Evolutionary conservation across 2,113 vertebrate genomes (phyloP).

Genomic region (Alligator sinensis): DNA sequence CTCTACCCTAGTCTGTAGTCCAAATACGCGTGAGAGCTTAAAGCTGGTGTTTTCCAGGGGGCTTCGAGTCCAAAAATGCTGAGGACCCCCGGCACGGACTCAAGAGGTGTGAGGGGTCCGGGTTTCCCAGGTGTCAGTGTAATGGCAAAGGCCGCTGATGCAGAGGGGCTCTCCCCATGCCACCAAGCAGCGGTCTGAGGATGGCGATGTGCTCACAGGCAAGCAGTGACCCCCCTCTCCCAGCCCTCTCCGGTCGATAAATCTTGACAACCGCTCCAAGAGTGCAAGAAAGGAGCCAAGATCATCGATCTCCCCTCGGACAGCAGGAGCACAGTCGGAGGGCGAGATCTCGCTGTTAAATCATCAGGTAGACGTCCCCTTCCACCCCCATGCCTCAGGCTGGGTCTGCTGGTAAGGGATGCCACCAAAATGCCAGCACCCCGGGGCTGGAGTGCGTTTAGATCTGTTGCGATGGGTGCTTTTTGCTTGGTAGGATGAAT

Average conservation of each 20-base stretch:
- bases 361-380: not conserved
- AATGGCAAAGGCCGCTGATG: too few species aligned
- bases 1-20: too few species aligned
- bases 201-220: too few species aligned
- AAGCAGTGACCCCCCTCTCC: not conserved
- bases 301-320: not conserved
- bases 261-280: rapidly evolving
- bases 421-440: not conserved
- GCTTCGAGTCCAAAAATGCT: not conserved
- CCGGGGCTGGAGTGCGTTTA: not conserved
- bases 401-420: not conserved
- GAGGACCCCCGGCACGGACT: rapidly evolving
- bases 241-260: not conserved
- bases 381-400: not conserved
- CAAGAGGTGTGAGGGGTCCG: too few species aligned
- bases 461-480: not conserved
- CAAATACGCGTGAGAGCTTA: too few species aligned
- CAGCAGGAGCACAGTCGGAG: not conserved
- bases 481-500: not conserved
- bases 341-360: not conserved
- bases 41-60: too few species aligned
- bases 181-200: rapidly evolving
- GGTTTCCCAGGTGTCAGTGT: too few species aligned
- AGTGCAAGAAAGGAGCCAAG: not conserved
- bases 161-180: not conserved